Evolutionary conservation across 2,888 invertebrate species (phyloP).

Genomic region (Yponomeuta plumbellus): DNA sequence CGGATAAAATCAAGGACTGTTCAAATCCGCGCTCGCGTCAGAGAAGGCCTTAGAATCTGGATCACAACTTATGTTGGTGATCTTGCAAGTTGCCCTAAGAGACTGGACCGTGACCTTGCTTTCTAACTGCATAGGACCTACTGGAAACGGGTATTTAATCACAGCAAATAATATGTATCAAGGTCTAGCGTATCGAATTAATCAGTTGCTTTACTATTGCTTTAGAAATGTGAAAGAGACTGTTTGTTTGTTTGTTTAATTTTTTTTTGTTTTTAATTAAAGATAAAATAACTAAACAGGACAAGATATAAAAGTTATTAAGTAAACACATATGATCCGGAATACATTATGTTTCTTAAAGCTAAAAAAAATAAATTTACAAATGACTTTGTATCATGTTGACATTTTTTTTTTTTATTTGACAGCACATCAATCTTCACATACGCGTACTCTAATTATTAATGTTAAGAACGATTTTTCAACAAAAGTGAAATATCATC

Average conservation of each 20-base stretch:
- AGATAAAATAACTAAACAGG: too few species aligned
- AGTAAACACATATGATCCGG: too few species aligned
- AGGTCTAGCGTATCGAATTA: conserved; percentile 47
- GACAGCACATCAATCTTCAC: too few species aligned
- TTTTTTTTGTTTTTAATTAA: neutral
- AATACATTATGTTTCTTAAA: too few species aligned
- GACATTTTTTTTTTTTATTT: too few species aligned
- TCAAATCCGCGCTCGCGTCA: neutral
- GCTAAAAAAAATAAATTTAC: too few species aligned
- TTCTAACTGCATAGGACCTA: conserved; percentile 53
- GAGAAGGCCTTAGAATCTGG: neutral
- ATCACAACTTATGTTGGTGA: neutral
- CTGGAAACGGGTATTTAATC: conserved; percentile 60
- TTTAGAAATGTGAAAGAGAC: neutral
- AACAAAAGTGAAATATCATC: too few species aligned
- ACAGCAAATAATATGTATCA: conserved; percentile 55
- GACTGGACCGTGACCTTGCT: conserved; percentile 53
- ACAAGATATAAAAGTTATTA: too few species aligned
- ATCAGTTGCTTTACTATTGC: conserved; percentile 48
- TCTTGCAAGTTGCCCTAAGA: neutral
- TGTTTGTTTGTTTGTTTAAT: neutral
- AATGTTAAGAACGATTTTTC: too few species aligned
- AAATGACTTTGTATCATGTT: too few species aligned
- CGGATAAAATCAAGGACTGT: neutral
- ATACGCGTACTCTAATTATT: too few species aligned